Evolutionary conservation across 2,113 vertebrate species (phyloP).

Genomic region (Mustela lutreola): DNA sequence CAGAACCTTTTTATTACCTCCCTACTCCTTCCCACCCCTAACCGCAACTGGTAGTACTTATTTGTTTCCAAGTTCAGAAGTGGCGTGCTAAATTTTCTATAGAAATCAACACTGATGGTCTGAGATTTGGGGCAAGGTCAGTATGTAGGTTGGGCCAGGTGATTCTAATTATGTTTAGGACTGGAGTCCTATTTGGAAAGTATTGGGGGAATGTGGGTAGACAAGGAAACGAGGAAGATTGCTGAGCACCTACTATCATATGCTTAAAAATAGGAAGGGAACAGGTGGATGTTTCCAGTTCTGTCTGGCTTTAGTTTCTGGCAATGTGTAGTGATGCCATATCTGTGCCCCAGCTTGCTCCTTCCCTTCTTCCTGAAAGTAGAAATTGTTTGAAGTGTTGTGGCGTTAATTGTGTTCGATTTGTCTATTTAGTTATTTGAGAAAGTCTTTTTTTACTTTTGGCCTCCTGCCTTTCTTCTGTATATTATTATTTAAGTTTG

Average conservation of each 20-base stretch:
- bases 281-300: slow-evolving; percentile 58
- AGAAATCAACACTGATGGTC: slow-evolving; percentile 43
- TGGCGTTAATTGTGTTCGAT: neutral
- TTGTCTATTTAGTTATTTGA: slow-evolving; percentile 66
- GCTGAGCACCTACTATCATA: slow-evolving; percentile 28
- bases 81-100: slow-evolving; percentile 36
- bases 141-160: neutral
- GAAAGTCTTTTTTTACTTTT: slow-evolving; percentile 54
- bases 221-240: slow-evolving; percentile 43
- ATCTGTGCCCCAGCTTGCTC: slow-evolving; percentile 27
- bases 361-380: slow-evolving; percentile 35
- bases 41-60: neutral
- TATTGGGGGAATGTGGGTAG: slow-evolving; percentile 26
- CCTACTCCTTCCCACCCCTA: rapidly evolving
- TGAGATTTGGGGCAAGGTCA: neutral
- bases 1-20: slow-evolving; percentile 4
- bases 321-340: slow-evolving; percentile 18
- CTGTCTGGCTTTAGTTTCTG: slow-evolving; percentile 65
- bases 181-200: slow-evolving; percentile 37
- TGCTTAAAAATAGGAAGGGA: slow-evolving; percentile 65
- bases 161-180: neutral
- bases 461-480: neutral
- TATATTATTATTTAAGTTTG: neutral
- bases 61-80: neutral
- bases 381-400: slow-evolving; percentile 56